phyloP scores from a whole-genome alignment of 2,797 vertebrate species.

The Acrossocheilus fasciatus region DNA sequence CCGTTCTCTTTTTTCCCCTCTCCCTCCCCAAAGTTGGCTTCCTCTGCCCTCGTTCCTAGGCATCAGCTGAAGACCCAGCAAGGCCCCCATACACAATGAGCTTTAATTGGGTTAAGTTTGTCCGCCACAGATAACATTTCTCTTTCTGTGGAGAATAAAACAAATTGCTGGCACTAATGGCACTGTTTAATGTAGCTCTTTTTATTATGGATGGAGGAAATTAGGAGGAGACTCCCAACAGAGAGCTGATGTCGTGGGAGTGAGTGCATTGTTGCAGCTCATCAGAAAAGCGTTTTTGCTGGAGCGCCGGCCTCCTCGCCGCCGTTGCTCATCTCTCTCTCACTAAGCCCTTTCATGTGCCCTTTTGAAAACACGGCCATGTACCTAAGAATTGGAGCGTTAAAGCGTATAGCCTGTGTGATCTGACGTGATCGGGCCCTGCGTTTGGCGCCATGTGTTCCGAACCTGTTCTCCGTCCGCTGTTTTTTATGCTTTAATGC shows the following conservation, averaged over 20 bases:
- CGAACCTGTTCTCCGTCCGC: conserved; percentile 40
- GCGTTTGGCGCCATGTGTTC: conserved; percentile 21
- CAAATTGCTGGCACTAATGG: conserved; percentile 82
- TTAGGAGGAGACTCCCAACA: conserved; percentile 79
- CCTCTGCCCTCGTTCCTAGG: conserved; percentile 67
- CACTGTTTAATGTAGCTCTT: conserved; percentile 79
- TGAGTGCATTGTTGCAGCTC: conserved; percentile 75
- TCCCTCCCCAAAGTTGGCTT: conserved; percentile 67
- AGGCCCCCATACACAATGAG: conserved; percentile 79
- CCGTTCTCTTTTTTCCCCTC: conserved; percentile 31
- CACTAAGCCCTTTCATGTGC: conserved; percentile 19
- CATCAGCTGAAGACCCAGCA: conserved; percentile 74
- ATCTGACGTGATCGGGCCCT: conserved; percentile 41
- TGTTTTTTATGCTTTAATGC: conserved; percentile 59
- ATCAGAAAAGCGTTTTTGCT: conserved; percentile 70
- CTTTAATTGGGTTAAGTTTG: conserved; percentile 90
- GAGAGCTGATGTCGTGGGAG: conserved; percentile 75
- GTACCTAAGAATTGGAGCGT: conserved; percentile 31
- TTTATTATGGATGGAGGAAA: conserved; percentile 83
- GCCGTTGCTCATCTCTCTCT: conserved; percentile 29
- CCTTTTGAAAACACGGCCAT: conserved; percentile 27
- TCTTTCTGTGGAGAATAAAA: conserved; percentile 82
- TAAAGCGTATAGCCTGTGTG: background rate
- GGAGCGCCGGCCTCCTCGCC: conserved; percentile 49
- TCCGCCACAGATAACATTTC: conserved; percentile 86